These are phyloP conservation scores for Idaea straminata DNA, from an alignment of 2,888 invertebrate genomes.

Conservation along the genomic window DNA sequence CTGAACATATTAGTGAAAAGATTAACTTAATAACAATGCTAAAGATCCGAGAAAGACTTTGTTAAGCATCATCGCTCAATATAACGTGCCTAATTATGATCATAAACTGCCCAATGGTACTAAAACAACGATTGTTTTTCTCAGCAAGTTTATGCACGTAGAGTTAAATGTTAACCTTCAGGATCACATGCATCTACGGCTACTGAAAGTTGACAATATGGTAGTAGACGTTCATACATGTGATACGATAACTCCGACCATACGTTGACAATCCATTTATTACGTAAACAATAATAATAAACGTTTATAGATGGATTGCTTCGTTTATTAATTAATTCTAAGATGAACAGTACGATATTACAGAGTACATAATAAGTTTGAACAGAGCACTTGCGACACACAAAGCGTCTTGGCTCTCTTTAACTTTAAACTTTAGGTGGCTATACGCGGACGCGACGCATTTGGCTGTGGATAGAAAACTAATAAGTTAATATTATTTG, in stretches of 20 bases:
- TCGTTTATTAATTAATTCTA: slow-evolving; percentile 45
- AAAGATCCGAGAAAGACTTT: no score
- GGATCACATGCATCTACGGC: slow-evolving; percentile 43
- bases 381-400: slow-evolving; percentile 77
- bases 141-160: slow-evolving; percentile 30
- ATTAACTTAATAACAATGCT: no score
- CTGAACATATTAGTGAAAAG: no score
- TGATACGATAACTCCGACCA: slow-evolving; percentile 47
- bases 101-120: neutral
- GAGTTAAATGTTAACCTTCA: slow-evolving; percentile 34
- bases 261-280: slow-evolving; percentile 54
- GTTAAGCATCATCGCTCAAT: no score
- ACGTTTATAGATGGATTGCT: slow-evolving; percentile 55
- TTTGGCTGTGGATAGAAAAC: slow-evolving; percentile 61
- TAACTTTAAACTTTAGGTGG: slow-evolving; percentile 33
- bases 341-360: slow-evolving; percentile 78
- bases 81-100: neutral
- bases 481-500: slow-evolving; percentile 33
- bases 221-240: slow-evolving; percentile 43
- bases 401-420: slow-evolving; percentile 53
- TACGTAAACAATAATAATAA: slow-evolving; percentile 29
- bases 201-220: slow-evolving; percentile 29
- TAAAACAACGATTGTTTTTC: slow-evolving; percentile 15
- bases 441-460: slow-evolving; percentile 49
- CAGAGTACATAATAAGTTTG: slow-evolving; percentile 47